phyloP scores from a whole-genome alignment of 2,888 invertebrate genomes.

The Drosophila maculinotata region DNA sequence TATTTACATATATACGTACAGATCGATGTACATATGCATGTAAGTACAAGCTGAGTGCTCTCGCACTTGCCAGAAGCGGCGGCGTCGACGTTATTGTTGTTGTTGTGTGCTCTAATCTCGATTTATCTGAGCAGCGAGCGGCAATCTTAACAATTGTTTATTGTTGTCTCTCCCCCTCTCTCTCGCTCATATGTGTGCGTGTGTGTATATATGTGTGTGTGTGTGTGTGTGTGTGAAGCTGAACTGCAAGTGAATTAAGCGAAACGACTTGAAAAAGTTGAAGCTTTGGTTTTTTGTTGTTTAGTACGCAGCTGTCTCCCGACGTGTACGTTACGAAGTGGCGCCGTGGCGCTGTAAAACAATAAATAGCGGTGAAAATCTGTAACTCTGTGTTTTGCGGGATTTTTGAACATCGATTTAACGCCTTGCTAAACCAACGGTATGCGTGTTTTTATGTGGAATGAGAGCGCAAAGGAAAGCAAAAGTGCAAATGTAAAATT shows the following conservation, averaged over 20 bases:
- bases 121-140: constrained; percentile 53
- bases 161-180: constrained; percentile 50
- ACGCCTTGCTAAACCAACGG: constrained; percentile 62
- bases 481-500: constrained; percentile 64
- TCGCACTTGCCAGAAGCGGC: constrained; percentile 38
- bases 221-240: constrained; percentile 39
- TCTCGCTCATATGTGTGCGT: neutral
- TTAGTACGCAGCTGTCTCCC: constrained; percentile 72
- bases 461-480: constrained; percentile 52
- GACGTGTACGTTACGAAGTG: constrained; percentile 67
- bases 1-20: neutral
- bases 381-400: constrained; percentile 47
- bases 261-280: constrained; percentile 77
- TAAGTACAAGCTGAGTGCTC: constrained; percentile 24
- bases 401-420: constrained; percentile 47
- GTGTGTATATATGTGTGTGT: constrained; percentile 29
- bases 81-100: constrained; percentile 16
- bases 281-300: constrained; percentile 71
- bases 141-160: constrained; percentile 73
- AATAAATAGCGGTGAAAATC: constrained; percentile 65
- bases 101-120: constrained; percentile 52
- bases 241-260: constrained; percentile 73
- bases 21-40: too few species aligned
- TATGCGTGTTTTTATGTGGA: constrained; percentile 48
- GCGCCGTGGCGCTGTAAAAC: constrained; percentile 65